phyloP scores from a whole-genome alignment of 2,113 vertebrate genomes.

The Pelodiscus sinensis region DNA sequence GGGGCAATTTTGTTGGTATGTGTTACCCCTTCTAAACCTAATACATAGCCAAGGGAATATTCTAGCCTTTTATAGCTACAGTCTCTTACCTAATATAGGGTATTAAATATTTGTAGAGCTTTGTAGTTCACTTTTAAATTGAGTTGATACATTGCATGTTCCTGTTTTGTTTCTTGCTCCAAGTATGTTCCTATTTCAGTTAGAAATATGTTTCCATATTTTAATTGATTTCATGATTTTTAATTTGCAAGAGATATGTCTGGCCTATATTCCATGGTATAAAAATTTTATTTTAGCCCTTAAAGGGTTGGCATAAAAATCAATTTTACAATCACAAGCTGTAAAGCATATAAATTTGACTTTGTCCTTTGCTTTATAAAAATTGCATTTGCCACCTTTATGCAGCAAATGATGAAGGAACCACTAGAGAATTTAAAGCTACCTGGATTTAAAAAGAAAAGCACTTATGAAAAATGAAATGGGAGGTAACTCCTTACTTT shows the following conservation, averaged over 20 bases:
- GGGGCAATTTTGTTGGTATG: neutral
- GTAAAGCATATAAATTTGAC: neutral
- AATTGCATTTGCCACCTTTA: neutral
- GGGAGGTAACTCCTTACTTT: slow-evolving; percentile 7
- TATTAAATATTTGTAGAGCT: neutral
- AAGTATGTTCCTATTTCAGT: neutral
- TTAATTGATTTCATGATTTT: slow-evolving; percentile 4
- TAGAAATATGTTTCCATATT: neutral
- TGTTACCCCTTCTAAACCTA: neutral
- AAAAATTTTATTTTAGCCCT: neutral
- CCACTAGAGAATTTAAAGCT: neutral
- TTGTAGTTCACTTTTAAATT: neutral
- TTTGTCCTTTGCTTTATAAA: slow-evolving; percentile 20
- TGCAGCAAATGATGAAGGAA: slow-evolving; percentile 15
- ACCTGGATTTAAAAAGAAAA: slow-evolving; percentile 23
- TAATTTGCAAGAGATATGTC: neutral
- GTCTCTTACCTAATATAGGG: neutral
- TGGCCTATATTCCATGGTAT: neutral
- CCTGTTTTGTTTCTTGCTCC: neutral
- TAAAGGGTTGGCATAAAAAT: neutral
- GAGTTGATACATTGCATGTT: neutral
- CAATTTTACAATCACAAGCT: neutral
- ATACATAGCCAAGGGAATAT: neutral
- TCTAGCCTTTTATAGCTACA: neutral
- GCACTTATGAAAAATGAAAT: neutral